phyloP scores from a whole-genome alignment of 2,888 invertebrate genomes.

The Sesamia inferens region DNA sequence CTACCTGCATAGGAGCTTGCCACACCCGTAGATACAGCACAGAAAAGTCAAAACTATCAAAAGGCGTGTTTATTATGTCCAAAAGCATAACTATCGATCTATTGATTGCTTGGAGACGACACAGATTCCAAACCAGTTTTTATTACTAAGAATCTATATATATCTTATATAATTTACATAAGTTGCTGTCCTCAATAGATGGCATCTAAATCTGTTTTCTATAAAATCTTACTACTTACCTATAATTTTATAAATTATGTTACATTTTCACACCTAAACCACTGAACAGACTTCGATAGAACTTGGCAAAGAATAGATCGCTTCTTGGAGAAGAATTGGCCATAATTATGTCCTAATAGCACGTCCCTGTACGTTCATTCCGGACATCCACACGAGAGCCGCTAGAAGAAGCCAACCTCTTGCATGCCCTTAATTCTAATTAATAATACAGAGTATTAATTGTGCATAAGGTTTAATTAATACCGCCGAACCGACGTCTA shows the following conservation, averaged over 20 bases:
- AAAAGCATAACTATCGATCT: slow-evolving; percentile 17
- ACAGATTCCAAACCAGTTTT: slow-evolving; percentile 23
- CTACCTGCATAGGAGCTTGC: background rate
- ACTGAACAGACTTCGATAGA: background rate
- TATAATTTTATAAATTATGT: background rate
- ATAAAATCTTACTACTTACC: background rate
- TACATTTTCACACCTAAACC: background rate
- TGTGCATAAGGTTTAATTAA: slow-evolving; percentile 42
- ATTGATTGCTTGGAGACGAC: background rate
- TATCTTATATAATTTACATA: slow-evolving; percentile 19
- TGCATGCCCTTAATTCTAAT: slow-evolving; percentile 21
- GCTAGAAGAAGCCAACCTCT: background rate
- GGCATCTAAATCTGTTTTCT: slow-evolving; percentile 21
- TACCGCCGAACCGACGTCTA: slow-evolving; percentile 26
- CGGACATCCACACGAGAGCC: background rate
- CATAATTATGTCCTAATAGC: background rate
- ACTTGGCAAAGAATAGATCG: background rate
- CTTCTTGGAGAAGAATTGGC: background rate
- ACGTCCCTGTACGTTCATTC: background rate
- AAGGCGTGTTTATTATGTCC: slow-evolving; percentile 8
- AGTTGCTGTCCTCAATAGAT: slow-evolving; percentile 9
- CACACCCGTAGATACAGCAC: slow-evolving; percentile 8
- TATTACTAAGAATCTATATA: slow-evolving; percentile 13
- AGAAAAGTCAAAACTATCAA: slow-evolving; percentile 16
- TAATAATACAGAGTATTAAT: slow-evolving; percentile 18